Percentiles rank a stretch among this genome's conserved stretches.
These are phyloP conservation scores for Pristionchus fissidentatus DNA, from an alignment of 2,888 invertebrate species.

Conservation along the genomic window DNA sequence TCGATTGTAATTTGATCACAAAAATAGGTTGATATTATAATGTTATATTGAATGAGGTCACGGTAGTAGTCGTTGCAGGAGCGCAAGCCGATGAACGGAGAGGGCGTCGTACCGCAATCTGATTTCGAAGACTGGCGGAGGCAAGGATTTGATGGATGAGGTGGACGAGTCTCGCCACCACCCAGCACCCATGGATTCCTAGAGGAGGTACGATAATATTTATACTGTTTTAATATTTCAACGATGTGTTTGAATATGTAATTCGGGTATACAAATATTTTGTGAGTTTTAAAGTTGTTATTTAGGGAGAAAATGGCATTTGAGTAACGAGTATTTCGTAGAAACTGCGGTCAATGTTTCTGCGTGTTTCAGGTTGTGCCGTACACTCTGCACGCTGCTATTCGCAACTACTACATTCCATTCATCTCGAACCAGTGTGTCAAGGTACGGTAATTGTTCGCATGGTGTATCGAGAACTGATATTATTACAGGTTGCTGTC, in stretches of 20 bases:
- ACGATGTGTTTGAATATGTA: no score
- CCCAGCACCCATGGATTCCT: slow-evolving; percentile 7
- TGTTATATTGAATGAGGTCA: not conserved
- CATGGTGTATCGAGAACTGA: not conserved
- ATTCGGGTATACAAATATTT: no score
- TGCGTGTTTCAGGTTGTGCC: slow-evolving; percentile 54
- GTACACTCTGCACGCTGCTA: slow-evolving; percentile 76
- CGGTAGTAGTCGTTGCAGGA: slow-evolving; percentile 23
- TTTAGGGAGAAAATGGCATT: not conserved
- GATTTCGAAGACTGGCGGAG: slow-evolving; percentile 54
- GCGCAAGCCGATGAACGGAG: slow-evolving; percentile 45
- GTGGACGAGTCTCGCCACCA: slow-evolving; percentile 51
- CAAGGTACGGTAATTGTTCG: slow-evolving; percentile 79
- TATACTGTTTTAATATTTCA: no score
- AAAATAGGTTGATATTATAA: no score
- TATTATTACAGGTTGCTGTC: slow-evolving; percentile 77
- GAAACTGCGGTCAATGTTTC: no score
- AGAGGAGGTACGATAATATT: no score
- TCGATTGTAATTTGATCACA: no score
- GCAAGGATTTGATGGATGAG: slow-evolving; percentile 52
- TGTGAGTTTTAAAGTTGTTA: not conserved
- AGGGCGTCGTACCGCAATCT: slow-evolving; percentile 43
- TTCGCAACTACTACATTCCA: slow-evolving; percentile 81
- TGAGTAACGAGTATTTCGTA: not conserved
- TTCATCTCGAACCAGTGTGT: slow-evolving; percentile 84